Base-by-base conservation (phyloP, 2,797 vertebrate species). In the Echeneis naucrates region DNA sequence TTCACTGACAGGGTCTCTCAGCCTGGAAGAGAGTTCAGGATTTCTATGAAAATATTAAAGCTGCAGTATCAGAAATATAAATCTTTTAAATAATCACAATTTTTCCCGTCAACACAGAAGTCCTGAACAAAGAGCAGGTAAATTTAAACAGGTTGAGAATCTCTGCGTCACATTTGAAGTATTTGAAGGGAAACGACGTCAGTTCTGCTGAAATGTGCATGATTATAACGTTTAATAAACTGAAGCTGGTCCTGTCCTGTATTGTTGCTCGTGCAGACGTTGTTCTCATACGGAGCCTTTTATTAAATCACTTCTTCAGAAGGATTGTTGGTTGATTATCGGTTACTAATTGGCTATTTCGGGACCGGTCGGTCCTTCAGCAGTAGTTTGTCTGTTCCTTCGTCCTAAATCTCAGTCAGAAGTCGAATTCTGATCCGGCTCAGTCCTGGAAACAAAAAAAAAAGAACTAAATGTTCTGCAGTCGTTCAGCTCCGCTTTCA, bases 401-500 rank as follows among this genome's bases (percentile, higher is more conserved):
- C 33, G n/a, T 70, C 48, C 61, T 2, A 4, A 51, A 69, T 68
- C 13, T 27, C 27, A 19, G 51, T 79, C 57, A 67, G 26, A 72
- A 77, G 71, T 81, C 82, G 83, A 87, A 88, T 79, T 81, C 62
- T 62, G 19, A 19, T 56, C 50, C 26, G 3, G n/a, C 50, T 52
- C 21, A n/a, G 37, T 23, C 30, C 30, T 30, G 27, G 61, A 67
- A 60, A 56, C 11, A 38, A 24, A 21, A 47, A 17, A 56, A 40
- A 26, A 19, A 7, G 33, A 23, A 42, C 9, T 26, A 44, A 37
- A 32, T 5, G 7, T 50, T 13, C 40, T 88, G 77, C 87, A 78
- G 65, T 88, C 80, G 80, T 79, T 88, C 79, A 77, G 82, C 81
- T 88, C 83, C 87, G 75, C 64, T 60, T 53, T 55, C 4, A 2